Evolutionary conservation across 2,888 invertebrate species (phyloP).

Genomic region (Dastarcus helophoroides): DNA sequence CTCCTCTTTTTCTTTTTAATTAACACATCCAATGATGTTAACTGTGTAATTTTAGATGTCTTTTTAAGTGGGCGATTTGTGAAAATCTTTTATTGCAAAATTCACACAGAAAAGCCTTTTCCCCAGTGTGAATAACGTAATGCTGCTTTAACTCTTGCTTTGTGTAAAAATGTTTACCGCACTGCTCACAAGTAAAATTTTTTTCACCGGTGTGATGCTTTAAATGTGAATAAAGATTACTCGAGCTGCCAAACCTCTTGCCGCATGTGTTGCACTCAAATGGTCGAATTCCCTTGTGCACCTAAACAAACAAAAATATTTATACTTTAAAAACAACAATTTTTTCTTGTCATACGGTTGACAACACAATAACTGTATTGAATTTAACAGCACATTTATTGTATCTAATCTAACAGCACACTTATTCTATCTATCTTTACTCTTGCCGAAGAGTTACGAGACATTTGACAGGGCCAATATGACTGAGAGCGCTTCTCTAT

Average conservation of each 20-base stretch:
- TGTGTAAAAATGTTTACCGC: slow-evolving; percentile 26
- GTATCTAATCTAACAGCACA: no score
- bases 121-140: slow-evolving; percentile 25
- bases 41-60: slow-evolving; percentile 25
- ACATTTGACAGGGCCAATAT: no score
- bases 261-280: slow-evolving; percentile 26
- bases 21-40: slow-evolving; percentile 5
- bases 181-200: slow-evolving; percentile 26
- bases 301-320: slow-evolving; percentile 15
- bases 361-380: no score
- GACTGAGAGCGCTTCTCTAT: no score
- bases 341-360: no score
- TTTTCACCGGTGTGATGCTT: slow-evolving; percentile 27
- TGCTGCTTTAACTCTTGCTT: slow-evolving; percentile 27
- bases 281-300: slow-evolving; percentile 27
- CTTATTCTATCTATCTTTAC: no score
- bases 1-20: no score
- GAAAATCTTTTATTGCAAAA: slow-evolving; percentile 25
- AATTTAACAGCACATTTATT: no score
- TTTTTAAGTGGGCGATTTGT: slow-evolving; percentile 24
- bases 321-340: slow-evolving; percentile 1
- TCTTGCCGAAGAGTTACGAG: no score
- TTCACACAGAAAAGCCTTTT: slow-evolving; percentile 24
- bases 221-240: slow-evolving; percentile 26
- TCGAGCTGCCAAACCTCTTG: slow-evolving; percentile 25